Evolutionary conservation across 2,797 vertebrate genomes (phyloP), one percentile per base, ranked within the genome.

Genomic region (Pseudochromis fuscus): DNA sequence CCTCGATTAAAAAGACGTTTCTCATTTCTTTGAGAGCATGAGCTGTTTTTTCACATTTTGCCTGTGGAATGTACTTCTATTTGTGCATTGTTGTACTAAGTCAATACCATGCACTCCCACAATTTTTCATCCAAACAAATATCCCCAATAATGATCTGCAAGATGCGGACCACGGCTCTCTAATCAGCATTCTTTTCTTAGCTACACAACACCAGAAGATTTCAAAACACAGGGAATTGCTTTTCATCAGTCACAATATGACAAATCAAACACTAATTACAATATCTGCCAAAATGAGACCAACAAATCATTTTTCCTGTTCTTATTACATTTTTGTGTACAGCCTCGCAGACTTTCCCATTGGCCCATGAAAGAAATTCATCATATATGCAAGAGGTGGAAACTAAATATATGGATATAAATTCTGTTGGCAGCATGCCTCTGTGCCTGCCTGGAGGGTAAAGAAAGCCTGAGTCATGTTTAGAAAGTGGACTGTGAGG

Each of bases 261-360:
- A 87, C 85, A 76, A 87, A 90, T 91, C 89, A 91, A 91, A 89
- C 77, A 79, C 75, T 90, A 90, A 92, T 93, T 93, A 91, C 84
- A 86, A 89, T 87, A 90, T 84, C 75, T 89, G 80, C 49, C 86
- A 83, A 83, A 90, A 77, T 71, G 67, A 67, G 53, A 80, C 52
- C 83, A 86, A 85, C 87, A 83, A 89, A 89, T 83, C 85, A 82
- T 89, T 91, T 80, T 60, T 90, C 72, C 51, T 69, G 72, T 72
- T 72, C 57, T 53, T 48, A 62, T 71, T 81, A 52, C 56, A 42
- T 64, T 62, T 72, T 27, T 84, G 49, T 60, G 42, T 67, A 30
- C 13, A 25, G 51, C 63, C 67, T 66, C 3, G 5, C 52, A 64
- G 53, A 70, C 58, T 83, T 72, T 68, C 48, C 51, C 40, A 69